These are phyloP conservation scores for Hemicrepidius hirtus DNA, from an alignment of 2,888 invertebrate genomes.

Conservation along the genomic window DNA sequence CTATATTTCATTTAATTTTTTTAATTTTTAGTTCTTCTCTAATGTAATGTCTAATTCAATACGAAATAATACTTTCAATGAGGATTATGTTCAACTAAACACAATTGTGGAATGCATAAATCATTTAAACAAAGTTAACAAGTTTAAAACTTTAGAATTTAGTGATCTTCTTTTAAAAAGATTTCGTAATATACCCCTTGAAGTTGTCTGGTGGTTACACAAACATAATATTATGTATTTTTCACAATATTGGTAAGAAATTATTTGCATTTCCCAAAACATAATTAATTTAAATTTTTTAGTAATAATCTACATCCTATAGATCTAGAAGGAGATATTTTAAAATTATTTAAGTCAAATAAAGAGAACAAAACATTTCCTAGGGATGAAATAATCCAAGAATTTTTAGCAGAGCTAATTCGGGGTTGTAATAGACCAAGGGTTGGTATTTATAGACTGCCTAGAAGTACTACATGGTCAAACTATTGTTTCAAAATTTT, in stretches of 20 bases:
- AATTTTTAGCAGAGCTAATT: slow-evolving; percentile 37
- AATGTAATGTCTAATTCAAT: slow-evolving; percentile 21
- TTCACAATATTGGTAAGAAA: slow-evolving; percentile 41
- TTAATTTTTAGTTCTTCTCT: slow-evolving; percentile 35
- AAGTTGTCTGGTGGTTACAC: slow-evolving; percentile 48
- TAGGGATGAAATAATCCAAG: slow-evolving; percentile 29
- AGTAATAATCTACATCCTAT: slow-evolving; percentile 16
- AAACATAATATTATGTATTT: slow-evolving; percentile 42
- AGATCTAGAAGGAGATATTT: slow-evolving; percentile 24
- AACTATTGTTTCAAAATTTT: slow-evolving; percentile 28
- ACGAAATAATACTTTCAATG: slow-evolving; percentile 9
- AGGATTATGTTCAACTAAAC: slow-evolving; percentile 1
- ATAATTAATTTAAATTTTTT: no score
- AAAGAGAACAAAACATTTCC: slow-evolving; percentile 26
- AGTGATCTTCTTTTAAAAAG: slow-evolving; percentile 17
- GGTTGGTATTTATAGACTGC: slow-evolving; percentile 21
- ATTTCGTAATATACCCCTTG: slow-evolving; percentile 40
- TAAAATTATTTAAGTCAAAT: slow-evolving; percentile 5
- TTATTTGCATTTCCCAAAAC: no score
- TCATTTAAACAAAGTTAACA: slow-evolving; percentile 28
- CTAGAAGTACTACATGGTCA: slow-evolving; percentile 28
- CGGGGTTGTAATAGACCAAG: slow-evolving; percentile 35
- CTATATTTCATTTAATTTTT: background rate
- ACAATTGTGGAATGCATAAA: slow-evolving; percentile 8
- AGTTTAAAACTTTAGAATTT: slow-evolving; percentile 40